Percentiles rank a stretch among this genome's conserved stretches.
Conservation (phyloP, 2,113 vertebrate species). For the Mobula birostris region DNA sequence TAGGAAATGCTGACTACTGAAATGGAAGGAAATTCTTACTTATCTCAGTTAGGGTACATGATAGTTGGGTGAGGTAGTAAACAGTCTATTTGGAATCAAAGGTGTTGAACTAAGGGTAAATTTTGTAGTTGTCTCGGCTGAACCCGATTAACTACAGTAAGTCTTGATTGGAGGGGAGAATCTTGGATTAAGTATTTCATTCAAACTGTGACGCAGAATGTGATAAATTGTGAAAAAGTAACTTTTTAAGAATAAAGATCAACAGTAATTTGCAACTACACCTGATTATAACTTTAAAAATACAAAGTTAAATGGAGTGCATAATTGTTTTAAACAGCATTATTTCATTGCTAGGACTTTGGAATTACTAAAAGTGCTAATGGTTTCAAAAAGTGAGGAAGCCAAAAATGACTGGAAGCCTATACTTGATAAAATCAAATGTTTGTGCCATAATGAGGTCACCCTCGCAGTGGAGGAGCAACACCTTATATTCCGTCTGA, state of each 20-base stretch:
- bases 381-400: neutral
- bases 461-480: no score
- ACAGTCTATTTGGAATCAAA: neutral
- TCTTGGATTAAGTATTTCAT: neutral
- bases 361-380: neutral
- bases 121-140: neutral
- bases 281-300: neutral
- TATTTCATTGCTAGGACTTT: neutral
- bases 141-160: neutral
- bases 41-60: neutral
- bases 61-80: neutral
- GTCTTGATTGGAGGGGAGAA: neutral
- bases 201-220: neutral
- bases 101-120: neutral
- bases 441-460: neutral
- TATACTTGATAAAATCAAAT: neutral
- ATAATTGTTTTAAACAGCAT: neutral
- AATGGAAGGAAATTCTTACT: neutral
- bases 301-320: neutral
- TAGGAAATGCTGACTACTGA: neutral
- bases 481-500: no score
- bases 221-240: neutral
- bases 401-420: neutral
- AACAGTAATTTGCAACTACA: neutral
- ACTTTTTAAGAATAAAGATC: neutral